Evolutionary conservation across 2,113 vertebrate genomes (phyloP).

Genomic region (Trematomus loennbergii): DNA sequence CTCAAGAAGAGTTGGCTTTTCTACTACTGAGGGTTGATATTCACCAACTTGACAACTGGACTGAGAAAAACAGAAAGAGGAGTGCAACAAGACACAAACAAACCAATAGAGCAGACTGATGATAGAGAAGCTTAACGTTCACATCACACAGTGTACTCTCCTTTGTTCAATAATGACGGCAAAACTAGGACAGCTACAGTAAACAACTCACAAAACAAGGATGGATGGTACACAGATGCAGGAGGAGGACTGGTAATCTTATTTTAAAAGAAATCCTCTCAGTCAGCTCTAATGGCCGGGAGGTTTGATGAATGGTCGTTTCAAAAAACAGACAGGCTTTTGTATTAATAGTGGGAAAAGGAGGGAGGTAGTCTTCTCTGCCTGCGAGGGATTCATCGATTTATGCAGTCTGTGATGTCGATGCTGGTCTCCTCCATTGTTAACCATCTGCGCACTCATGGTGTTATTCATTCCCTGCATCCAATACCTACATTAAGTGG

Average conservation of each 20-base stretch:
- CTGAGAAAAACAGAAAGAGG: constrained; percentile 15
- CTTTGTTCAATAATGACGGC: constrained; percentile 33
- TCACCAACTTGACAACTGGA: not conserved
- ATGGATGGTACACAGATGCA: constrained; percentile 44
- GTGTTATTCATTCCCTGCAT: constrained; percentile 42
- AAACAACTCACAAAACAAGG: constrained; percentile 30
- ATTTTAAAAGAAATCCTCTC: constrained; percentile 49
- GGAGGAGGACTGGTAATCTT: constrained; percentile 41
- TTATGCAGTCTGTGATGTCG: constrained; percentile 36
- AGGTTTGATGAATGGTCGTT: constrained; percentile 54
- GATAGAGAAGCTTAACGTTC: constrained; percentile 19
- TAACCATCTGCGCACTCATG: constrained; percentile 51
- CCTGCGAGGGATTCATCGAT: constrained; percentile 53
- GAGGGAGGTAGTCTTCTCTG: constrained; percentile 30
- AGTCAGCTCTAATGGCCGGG: constrained; percentile 39
- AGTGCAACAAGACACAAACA: not conserved
- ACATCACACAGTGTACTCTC: not conserved
- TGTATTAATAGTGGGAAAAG: constrained; percentile 42
- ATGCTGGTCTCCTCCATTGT: constrained; percentile 28
- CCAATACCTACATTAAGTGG: constrained; percentile 25
- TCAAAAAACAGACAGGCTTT: constrained; percentile 40
- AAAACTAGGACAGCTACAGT: constrained; percentile 43
- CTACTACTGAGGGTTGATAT: not conserved
- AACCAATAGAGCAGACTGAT: not conserved
- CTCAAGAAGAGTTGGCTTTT: not conserved